A percentile compares a stretch with the other conserved stretches of the same genome.
These are phyloP conservation scores for Drosophila quinaria DNA, from an alignment of 2,888 invertebrate species.

Conservation along the genomic window DNA sequence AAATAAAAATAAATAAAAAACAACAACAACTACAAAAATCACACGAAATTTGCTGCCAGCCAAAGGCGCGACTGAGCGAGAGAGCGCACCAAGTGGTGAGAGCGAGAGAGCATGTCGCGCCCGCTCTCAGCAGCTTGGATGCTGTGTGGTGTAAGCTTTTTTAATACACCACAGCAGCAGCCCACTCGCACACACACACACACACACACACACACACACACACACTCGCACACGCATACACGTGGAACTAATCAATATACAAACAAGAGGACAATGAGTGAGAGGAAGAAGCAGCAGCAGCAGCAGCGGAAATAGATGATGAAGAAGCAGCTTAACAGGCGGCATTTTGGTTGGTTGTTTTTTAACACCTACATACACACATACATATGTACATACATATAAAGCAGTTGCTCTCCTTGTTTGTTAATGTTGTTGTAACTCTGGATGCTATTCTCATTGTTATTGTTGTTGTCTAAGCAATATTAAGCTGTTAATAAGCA, in stretches of 20 bases:
- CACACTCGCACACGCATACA: constrained; percentile 19
- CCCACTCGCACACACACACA: constrained; percentile 23
- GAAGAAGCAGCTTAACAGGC: constrained; percentile 22
- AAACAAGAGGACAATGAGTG: constrained; percentile 37
- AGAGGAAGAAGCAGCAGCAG: constrained; percentile 11
- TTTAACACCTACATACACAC: constrained; percentile 58
- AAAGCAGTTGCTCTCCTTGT: constrained; percentile 23
- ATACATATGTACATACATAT: constrained; percentile 11
- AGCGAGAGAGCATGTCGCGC: constrained; percentile 8
- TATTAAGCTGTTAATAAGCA: constrained; percentile 35
- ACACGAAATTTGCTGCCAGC: constrained; percentile 45
- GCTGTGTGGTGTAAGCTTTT: constrained; percentile 69
- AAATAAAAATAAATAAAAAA: constrained; percentile 40
- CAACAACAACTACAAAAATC: constrained; percentile 14
- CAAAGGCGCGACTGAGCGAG: constrained; percentile 11
- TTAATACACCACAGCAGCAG: constrained; percentile 65
- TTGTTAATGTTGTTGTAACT: constrained; percentile 17
- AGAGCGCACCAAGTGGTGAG: constrained; percentile 6
- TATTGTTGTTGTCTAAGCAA: constrained; percentile 13
- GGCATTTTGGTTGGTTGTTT: constrained; percentile 78
- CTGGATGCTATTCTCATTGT: constrained; percentile 24
- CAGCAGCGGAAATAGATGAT: constrained; percentile 3
- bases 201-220: constrained; percentile 18
- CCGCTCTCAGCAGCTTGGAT: constrained; percentile 4
- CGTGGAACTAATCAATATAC: constrained; percentile 67